phyloP scores from a whole-genome alignment of 2,797 vertebrate species.

The Eospalax fontanierii region DNA sequence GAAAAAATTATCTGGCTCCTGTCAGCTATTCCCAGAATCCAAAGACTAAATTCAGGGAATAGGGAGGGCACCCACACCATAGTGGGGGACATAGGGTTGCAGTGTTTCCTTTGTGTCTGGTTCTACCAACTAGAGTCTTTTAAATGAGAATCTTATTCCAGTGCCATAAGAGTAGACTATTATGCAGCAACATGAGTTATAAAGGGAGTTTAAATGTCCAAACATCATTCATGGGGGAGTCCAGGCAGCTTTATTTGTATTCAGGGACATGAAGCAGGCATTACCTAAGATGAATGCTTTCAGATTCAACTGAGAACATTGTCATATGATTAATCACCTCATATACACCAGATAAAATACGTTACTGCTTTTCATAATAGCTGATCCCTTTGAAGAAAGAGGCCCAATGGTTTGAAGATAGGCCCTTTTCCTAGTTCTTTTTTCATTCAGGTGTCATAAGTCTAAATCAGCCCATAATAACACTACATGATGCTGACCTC shows the following conservation, averaged over 20 bases:
- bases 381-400: constrained; percentile 17
- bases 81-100: neutral
- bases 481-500: neutral
- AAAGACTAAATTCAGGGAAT: neutral
- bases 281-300: constrained; percentile 2
- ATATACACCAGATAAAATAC: neutral
- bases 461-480: neutral
- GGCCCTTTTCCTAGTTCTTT: neutral
- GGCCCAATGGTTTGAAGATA: neutral
- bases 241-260: neutral
- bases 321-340: constrained; percentile 47
- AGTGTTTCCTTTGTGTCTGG: neutral
- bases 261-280: neutral
- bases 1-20: constrained; percentile 46
- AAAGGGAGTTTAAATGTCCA: constrained; percentile 48
- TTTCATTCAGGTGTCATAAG: neutral
- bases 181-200: neutral
- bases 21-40: constrained; percentile 34
- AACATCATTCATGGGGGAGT: neutral
- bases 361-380: neutral
- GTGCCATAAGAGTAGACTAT: neutral
- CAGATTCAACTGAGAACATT: neutral
- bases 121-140: neutral
- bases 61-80: neutral
- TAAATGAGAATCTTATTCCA: constrained; percentile 35